Conservation (phyloP, 2,113 vertebrate species). For the Oncorhynchus tshawytscha region DNA sequence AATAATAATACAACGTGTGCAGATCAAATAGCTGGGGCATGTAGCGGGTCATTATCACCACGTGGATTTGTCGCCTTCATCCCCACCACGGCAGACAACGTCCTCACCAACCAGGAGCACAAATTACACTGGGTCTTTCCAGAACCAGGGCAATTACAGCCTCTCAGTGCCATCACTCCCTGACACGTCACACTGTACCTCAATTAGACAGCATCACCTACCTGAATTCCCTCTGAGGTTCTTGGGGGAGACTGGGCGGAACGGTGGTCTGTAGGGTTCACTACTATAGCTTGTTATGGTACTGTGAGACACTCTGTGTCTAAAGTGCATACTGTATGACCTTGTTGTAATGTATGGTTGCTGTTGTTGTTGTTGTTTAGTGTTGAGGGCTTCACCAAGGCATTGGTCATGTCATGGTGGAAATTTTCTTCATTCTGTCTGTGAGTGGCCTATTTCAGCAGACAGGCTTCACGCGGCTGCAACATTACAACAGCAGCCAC, state of each 20-base stretch:
- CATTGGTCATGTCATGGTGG: too few species aligned
- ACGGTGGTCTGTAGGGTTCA: too few species aligned
- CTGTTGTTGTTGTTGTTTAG: too few species aligned
- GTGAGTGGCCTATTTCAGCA: neutral
- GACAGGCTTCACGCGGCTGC: neutral
- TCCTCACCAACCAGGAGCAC: neutral
- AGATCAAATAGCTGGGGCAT: slow-evolving; percentile 17
- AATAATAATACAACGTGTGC: slow-evolving; percentile 11
- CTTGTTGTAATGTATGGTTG: too few species aligned
- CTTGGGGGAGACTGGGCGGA: too few species aligned
- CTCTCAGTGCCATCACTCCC: neutral
- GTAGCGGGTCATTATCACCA: slow-evolving; percentile 44
- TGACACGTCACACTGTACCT: neutral
- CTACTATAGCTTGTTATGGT: too few species aligned
- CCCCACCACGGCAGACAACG: slow-evolving; percentile 6
- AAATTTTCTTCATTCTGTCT: too few species aligned
- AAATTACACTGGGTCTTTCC: slow-evolving; percentile 3
- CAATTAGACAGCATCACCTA: neutral
- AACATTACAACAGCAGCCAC: neutral
- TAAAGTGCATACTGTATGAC: too few species aligned
- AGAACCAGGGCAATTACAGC: neutral
- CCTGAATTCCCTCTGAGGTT: neutral
- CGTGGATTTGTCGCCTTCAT: slow-evolving; percentile 24
- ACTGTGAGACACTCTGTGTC: too few species aligned
- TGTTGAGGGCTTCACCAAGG: too few species aligned